Percentiles rank a stretch among this genome's conserved stretches.
Conservation (phyloP, 1,140 invertebrate genomes). For the Drosophila subobscura region DNA sequence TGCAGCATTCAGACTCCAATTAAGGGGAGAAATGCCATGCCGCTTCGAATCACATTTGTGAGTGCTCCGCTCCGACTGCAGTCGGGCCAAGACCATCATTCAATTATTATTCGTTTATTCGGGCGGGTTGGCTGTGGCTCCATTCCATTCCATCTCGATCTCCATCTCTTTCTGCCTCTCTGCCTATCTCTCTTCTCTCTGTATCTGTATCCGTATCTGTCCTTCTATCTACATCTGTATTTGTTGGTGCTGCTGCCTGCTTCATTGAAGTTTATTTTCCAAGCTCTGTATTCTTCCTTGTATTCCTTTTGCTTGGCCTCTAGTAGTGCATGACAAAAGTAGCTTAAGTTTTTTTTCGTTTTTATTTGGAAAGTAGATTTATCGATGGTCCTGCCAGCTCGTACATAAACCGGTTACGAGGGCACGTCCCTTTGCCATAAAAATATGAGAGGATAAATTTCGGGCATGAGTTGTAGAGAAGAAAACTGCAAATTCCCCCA, state of each 20-base stretch:
- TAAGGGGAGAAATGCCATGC: slow-evolving; percentile 10
- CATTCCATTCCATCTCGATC: slow-evolving; percentile 4
- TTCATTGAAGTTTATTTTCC: neutral
- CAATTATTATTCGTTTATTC: slow-evolving; percentile 12
- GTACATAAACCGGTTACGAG: slow-evolving; percentile 34
- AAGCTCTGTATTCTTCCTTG: neutral
- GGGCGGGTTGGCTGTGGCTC: slow-evolving; percentile 2
- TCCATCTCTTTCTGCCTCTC: slow-evolving; percentile 6
- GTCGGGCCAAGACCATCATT: slow-evolving; percentile 8
- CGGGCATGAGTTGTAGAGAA: slow-evolving; percentile 34
- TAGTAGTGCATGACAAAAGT: slow-evolving; percentile 44
- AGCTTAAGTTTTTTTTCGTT: slow-evolving; percentile 36
- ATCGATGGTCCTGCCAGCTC: slow-evolving; percentile 48
- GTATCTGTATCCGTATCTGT: too few species aligned
- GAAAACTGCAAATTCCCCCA: slow-evolving; percentile 28
- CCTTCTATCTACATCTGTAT: too few species aligned
- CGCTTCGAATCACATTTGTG: neutral
- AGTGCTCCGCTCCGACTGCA: too few species aligned
- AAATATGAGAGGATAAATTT: slow-evolving; percentile 43
- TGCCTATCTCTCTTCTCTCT: neutral
- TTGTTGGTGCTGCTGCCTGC: too few species aligned
- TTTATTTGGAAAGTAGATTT: slow-evolving; percentile 38
- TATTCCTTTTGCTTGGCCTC: slow-evolving; percentile 3
- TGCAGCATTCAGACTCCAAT: slow-evolving; percentile 16
- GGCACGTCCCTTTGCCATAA: slow-evolving; percentile 47